Evolutionary conservation across 1,140 invertebrate species (phyloP).

Genomic region (Drosophila nigromelanica): DNA sequence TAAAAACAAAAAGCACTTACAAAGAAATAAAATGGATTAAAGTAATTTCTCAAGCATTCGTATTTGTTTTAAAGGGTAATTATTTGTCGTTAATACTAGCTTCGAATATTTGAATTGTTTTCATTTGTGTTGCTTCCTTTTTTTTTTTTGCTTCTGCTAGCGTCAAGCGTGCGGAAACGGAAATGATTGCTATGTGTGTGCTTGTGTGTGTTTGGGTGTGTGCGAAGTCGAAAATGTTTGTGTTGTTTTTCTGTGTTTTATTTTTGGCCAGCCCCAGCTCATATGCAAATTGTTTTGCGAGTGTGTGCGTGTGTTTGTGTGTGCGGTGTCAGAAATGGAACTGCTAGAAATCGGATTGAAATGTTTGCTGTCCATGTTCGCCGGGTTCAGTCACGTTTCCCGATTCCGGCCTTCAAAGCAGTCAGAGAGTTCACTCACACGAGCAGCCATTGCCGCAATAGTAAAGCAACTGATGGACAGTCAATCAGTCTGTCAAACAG

Average conservation of each 20-base stretch:
- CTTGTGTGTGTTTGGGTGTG: constrained; percentile 26
- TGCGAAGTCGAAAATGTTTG: constrained; percentile 61
- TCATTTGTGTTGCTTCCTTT: constrained; percentile 28
- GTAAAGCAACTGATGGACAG: constrained; percentile 45
- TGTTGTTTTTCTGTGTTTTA: constrained; percentile 43
- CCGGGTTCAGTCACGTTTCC: constrained; percentile 60
- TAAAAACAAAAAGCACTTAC: too few relatives aligned
- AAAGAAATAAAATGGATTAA: too few relatives aligned
- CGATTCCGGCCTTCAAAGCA: constrained; percentile 36
- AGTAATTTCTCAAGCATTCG: too few relatives aligned
- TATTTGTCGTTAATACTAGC: neutral
- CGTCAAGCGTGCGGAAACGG: constrained; percentile 80
- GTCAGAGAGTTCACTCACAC: constrained; percentile 65
- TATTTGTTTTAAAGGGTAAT: constrained; percentile 13
- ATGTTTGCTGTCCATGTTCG: constrained; percentile 76
- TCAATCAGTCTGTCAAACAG: constrained; percentile 45
- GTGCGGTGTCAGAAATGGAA: constrained; percentile 61
- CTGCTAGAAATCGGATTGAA: constrained; percentile 78
- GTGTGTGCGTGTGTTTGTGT: constrained; percentile 22
- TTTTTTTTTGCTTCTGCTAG: constrained; percentile 56
- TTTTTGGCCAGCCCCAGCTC: constrained; percentile 46
- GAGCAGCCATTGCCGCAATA: constrained; percentile 20
- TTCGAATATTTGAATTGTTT: constrained; percentile 9
- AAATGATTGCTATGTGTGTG: constrained; percentile 62
- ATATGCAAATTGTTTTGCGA: constrained; percentile 71